Evolutionary conservation across 2,113 vertebrate genomes (phyloP).

Genomic region (Podocnemis expansa): DNA sequence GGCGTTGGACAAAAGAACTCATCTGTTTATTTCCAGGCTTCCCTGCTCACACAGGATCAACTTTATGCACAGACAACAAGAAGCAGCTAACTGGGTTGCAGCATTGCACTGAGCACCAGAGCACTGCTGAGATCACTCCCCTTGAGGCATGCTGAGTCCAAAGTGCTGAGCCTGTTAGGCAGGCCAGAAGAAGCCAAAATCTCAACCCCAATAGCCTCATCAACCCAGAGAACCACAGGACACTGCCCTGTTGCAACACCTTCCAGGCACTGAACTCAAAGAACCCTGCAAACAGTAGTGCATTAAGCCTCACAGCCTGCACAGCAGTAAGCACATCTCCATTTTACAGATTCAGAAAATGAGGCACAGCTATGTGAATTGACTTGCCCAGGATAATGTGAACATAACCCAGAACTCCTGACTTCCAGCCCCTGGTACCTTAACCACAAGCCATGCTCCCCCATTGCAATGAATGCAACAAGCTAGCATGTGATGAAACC

Average conservation of each 20-base stretch:
- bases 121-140: not conserved
- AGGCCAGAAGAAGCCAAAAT: not conserved
- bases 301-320: not conserved
- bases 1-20: not conserved
- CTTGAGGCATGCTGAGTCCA: not conserved
- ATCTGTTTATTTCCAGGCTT: not conserved
- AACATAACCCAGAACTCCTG: not conserved
- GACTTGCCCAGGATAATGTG: too few species aligned
- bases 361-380: constrained; percentile 1
- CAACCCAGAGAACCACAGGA: accelerated
- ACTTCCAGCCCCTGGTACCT: not conserved
- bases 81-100: not conserved
- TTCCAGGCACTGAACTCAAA: accelerated
- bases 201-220: not conserved
- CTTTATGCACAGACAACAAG: not conserved
- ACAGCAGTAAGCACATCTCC: not conserved
- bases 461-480: not conserved
- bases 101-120: not conserved
- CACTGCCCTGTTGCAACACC: not conserved
- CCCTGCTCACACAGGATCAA: not conserved
- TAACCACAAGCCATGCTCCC: not conserved
- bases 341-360: constrained; percentile 37
- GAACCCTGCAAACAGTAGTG: not conserved
- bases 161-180: too few species aligned
- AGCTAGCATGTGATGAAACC: not conserved